These are phyloP conservation scores for Saccostrea cuccullata DNA, from an alignment of 1,140 invertebrate species.

Conservation along the genomic window DNA sequence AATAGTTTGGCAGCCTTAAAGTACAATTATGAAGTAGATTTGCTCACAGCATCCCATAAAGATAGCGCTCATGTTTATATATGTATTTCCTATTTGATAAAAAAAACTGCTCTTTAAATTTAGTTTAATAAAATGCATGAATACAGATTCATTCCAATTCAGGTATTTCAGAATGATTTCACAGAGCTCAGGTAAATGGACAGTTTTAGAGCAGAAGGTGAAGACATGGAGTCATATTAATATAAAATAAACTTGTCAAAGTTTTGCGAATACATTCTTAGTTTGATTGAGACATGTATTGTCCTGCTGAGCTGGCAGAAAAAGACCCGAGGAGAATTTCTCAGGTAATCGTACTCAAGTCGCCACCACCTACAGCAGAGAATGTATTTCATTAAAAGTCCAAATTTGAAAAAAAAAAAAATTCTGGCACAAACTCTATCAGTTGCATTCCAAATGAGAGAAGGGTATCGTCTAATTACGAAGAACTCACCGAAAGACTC, in stretches of 20 bases:
- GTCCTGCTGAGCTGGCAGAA: not conserved
- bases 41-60: not conserved
- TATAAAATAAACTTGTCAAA: not conserved
- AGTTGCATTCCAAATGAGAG: no score
- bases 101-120: no score
- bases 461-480: no score
- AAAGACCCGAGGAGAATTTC: not conserved
- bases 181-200: constrained; percentile 9
- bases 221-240: not conserved
- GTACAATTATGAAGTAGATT: constrained; percentile 3
- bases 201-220: not conserved
- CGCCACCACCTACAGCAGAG: constrained; percentile 5
- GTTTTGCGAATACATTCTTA: not conserved
- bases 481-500: no score
- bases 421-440: no score
- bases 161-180: not conserved
- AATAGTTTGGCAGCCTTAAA: constrained; percentile 32
- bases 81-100: not conserved
- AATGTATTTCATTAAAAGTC: not conserved
- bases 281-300: not conserved
- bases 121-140: no score
- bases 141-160: not conserved
- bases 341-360: not conserved
- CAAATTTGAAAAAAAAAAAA: not conserved
- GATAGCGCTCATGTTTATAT: not conserved